Base-by-base conservation (phyloP, 1,140 invertebrate genomes). In the Pachypsylla venusta region DNA sequence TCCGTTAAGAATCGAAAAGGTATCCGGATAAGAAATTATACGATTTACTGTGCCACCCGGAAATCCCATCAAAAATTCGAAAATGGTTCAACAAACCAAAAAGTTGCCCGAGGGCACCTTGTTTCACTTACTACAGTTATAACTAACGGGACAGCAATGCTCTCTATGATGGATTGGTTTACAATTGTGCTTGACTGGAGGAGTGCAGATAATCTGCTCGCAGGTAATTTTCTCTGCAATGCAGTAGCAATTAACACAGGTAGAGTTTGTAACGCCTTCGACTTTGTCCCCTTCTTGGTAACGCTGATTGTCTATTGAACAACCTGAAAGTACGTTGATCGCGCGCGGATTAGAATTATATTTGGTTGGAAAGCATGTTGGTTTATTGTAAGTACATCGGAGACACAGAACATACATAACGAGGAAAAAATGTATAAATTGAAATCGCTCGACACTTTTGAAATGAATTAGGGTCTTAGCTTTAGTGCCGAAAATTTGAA, bases 331-430 rank as follows among this genome's bases (percentile, higher is more conserved):
- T 24, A 22, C 19, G n/a, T n/a, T n/a, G n/a, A n/a, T n/a, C n/a
- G n/a, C n/a, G n/a, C n/a, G n/a, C n/a, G n/a, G n/a, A n/a, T n/a
- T 76, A 72, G 88, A 93, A 66, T 89, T 81, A 70, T 93, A 92
- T 35, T 83, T 78, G 48, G 85, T 79, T 1, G 89, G 89, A 67
- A 88, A 92, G 69, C 89, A 93, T 3, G 84, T 81, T 55, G 83
- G 81, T 14, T 81, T 75, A 1, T 81, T 74, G n/a, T n/a, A n/a
- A n/a, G 65, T 85, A 87, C 20, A 72, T 68, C 0, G 80, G 78
- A 26, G 72, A 76, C n/a, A n/a, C n/a, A n/a, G n/a, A n/a, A n/a
- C n/a, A n/a, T n/a, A n/a, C n/a, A n/a, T n/a, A n/a, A n/a, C n/a
- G n/a, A n/a, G n/a, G n/a, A n/a, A n/a, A n/a, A n/a, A n/a, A n/a